Evolutionary conservation across 1,140 invertebrate genomes (phyloP), one percentile per base, ranked within the genome.

Genomic region (Samia ricini): DNA sequence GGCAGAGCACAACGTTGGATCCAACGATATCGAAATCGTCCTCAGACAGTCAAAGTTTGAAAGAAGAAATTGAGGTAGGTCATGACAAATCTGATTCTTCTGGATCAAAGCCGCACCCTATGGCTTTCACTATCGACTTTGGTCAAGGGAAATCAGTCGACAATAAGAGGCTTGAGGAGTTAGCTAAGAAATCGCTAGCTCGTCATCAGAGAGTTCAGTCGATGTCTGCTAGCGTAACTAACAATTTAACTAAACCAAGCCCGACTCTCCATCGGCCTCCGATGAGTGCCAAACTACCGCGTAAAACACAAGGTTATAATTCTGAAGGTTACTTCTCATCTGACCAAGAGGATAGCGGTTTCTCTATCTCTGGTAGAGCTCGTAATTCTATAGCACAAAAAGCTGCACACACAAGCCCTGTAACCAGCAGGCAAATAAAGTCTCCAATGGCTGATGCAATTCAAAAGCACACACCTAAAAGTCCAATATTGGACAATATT

Each of bases 101-200:
- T 3, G 83, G 84, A 24, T 88, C 89, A 0, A 90, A 88, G 69
- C 76, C 72, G 1, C 84, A 87, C 70, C 86, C 89, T 5, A 91
- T 88, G 75, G 93, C 94, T 18, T 95, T 95, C 74, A 95, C 94
- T 33, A 93, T 95, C 60, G 94, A 95, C 70, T 94, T 95, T 69
- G 93, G 93, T 1, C 92, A 91, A 26, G 88, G 92, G n/a, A 94
- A 94, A 68, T 66, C 69, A 6, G 81, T 94, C 29, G 94, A 95
- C 74, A 91, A 89, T 66, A 89, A 87, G 48, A 92, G 89, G 77
- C 93, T 92, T 63, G 94, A 94, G 77, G 92, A 92, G 72, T 77
- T 95, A 71, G 92, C 94, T 67, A 94, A 95, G 69, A 94, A 94
- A 71, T 94, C 93, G 33, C 93, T 94, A 74, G 94, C 92, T 23